Evolutionary conservation across 2,113 vertebrate species (phyloP).

Genomic region (Trachemys scripta): DNA sequence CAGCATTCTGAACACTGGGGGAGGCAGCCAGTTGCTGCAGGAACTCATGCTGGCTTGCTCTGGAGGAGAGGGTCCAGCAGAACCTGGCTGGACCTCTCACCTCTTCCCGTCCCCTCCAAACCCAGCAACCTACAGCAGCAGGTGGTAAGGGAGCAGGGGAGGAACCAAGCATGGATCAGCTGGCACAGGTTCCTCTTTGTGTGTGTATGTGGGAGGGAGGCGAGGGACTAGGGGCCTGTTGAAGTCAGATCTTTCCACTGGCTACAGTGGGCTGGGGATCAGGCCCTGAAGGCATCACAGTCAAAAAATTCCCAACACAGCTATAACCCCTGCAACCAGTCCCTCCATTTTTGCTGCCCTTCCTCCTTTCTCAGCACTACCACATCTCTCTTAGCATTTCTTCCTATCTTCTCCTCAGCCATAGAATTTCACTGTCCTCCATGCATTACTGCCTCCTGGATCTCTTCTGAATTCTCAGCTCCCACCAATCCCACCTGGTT

Average conservation of each 20-base stretch:
- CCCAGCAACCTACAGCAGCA: not conserved
- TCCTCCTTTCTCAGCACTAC: rapidly evolving
- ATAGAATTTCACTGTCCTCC: not conserved
- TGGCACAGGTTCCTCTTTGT: not conserved
- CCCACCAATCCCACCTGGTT: not conserved
- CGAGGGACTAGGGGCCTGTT: not conserved
- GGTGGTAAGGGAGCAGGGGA: not conserved
- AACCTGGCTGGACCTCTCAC: not conserved
- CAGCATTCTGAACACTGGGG: not conserved
- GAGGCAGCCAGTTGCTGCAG: not conserved
- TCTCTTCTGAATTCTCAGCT: rapidly evolving
- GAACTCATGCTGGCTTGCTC: not conserved
- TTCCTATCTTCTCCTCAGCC: not conserved
- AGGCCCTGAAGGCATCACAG: not conserved
- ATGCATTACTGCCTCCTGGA: not conserved
- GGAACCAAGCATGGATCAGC: not conserved
- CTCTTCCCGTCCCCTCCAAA: not conserved
- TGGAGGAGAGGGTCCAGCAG: not conserved
- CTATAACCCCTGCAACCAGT: rapidly evolving
- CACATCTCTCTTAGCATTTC: not conserved
- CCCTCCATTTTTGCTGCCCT: not conserved
- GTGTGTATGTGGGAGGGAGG: not conserved
- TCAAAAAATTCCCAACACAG: not conserved
- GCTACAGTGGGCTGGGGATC: not conserved
- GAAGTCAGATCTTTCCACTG: not conserved